A percentile compares a stretch with the other conserved stretches of the same genome.
These are phyloP conservation scores for Odontocerum albicorne DNA, from an alignment of 2,888 invertebrate genomes.

Conservation along the genomic window DNA sequence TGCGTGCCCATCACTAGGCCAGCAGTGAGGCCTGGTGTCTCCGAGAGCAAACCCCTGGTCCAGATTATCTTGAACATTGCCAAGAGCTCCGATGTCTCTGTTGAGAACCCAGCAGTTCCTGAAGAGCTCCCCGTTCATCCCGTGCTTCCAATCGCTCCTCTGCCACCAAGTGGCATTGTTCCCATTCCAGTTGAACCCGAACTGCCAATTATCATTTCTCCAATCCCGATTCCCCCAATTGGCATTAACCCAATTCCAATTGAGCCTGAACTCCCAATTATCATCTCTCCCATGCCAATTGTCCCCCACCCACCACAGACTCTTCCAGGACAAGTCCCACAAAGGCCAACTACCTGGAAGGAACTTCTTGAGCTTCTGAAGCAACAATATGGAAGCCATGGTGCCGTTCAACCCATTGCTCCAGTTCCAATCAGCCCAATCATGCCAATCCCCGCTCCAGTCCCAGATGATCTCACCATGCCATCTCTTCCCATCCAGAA, in stretches of 20 bases:
- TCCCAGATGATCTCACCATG: not conserved
- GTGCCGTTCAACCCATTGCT: not conserved
- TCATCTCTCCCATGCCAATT: no score
- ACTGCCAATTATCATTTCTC: not conserved
- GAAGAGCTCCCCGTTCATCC: not conserved
- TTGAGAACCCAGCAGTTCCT: not conserved
- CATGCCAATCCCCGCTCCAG: not conserved
- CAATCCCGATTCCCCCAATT: not conserved
- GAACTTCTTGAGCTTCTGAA: not conserved
- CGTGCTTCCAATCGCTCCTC: not conserved
- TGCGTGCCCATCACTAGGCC: slow-evolving; percentile 3
- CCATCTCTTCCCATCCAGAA: not conserved
- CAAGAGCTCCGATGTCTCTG: not conserved
- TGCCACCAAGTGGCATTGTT: not conserved
- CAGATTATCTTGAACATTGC: slow-evolving; percentile 12
- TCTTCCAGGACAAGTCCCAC: not conserved
- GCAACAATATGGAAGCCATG: no score
- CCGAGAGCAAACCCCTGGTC: slow-evolving; percentile 11
- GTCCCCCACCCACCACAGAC: not conserved
- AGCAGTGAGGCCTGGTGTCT: not conserved
- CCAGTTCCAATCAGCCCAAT: no score
- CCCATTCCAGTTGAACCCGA: not conserved
- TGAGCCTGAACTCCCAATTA: not conserved
- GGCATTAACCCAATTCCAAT: not conserved
- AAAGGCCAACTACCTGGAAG: not conserved